Base-by-base conservation (phyloP, 1,140 invertebrate genomes). In the Dendrolimus kikuchii region DNA sequence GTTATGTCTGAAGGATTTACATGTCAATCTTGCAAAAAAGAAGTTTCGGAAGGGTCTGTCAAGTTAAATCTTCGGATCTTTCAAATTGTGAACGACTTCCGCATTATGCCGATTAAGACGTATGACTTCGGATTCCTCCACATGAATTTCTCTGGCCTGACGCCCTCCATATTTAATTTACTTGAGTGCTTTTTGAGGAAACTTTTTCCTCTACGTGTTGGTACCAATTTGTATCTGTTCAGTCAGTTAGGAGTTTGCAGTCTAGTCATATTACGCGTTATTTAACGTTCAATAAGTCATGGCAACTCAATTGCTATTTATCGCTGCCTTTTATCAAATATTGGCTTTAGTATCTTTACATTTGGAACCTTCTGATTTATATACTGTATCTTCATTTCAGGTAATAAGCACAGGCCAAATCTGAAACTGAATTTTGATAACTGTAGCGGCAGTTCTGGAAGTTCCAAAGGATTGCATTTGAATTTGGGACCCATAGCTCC, bases 341-440 rank as follows among this genome's bases (percentile, higher is more conserved):
- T 57, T 41, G 8, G 6, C 23, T 23, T 23, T 23, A 23, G 23
- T 23, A 23, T 23, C n/a, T n/a, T n/a, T 23, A 23, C 23, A 23
- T 40, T n/a, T 38, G 6, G 6, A 2, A 55, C 51, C 46, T 59
- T 37, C 43, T 55, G 51, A 51, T 49, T 9, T 49, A 40, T 42
- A 40, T 47, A 53, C 40, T 59, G 69, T 71, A 63, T 57, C 46
- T 75, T 60, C n/a, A 56, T 84, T 81, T 52, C 72, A 88, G 89
- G 79, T 37, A 84, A 88, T 10, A 82, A 83, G 57, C 89, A 90
- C 64, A 88, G 92, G 49, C 90, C 93, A 49, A 93, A 93, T 77
- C 88, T 95, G 67, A 93, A 92, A 38, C 85, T 95, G 68, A 93
- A 94, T 81, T 89, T 95, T 40, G 91, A 92, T 49, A 71, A 77